Evolutionary conservation across 2,797 vertebrate genomes (phyloP).

Genomic region (Phrynocephalus vlangalii): DNA sequence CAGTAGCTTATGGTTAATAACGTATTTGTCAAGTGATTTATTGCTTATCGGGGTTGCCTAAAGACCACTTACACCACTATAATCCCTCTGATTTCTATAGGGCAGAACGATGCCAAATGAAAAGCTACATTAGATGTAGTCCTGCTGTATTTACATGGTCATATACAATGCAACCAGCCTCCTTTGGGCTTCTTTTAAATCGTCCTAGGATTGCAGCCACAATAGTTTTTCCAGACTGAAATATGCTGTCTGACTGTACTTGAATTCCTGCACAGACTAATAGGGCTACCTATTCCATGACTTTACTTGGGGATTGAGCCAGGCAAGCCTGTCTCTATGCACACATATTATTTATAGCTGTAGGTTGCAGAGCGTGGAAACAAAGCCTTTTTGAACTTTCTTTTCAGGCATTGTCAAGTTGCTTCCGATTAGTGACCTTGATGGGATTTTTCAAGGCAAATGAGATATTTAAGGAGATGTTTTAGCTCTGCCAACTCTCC

Average conservation of each 20-base stretch:
- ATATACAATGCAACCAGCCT: not conserved
- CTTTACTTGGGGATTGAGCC: not conserved
- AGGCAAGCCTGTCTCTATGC: too few species aligned
- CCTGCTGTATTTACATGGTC: not conserved
- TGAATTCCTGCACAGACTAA: not conserved
- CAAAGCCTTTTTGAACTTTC: too few species aligned
- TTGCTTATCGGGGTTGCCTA: conserved; percentile 6
- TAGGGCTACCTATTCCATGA: not conserved
- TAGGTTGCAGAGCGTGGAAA: not conserved
- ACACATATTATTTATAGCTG: not conserved
- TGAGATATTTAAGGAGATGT: too few species aligned
- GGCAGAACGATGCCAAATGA: not conserved
- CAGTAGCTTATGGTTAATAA: conserved; percentile 29
- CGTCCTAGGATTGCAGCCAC: not conserved
- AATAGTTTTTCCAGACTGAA: not conserved
- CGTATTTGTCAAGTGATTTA: conserved; percentile 38
- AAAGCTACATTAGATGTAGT: not conserved
- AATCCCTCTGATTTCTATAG: conserved; percentile 5
- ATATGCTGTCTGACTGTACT: not conserved
- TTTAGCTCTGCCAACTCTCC: too few species aligned
- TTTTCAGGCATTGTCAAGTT: too few species aligned
- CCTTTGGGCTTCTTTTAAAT: not conserved
- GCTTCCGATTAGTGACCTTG: too few species aligned
- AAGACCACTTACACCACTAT: conserved; percentile 4
- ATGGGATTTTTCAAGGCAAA: too few species aligned